Evolutionary conservation across 1,140 invertebrate genomes (phyloP), one percentile per base, ranked within the genome.

Genomic region (Drosophila parvula): DNA sequence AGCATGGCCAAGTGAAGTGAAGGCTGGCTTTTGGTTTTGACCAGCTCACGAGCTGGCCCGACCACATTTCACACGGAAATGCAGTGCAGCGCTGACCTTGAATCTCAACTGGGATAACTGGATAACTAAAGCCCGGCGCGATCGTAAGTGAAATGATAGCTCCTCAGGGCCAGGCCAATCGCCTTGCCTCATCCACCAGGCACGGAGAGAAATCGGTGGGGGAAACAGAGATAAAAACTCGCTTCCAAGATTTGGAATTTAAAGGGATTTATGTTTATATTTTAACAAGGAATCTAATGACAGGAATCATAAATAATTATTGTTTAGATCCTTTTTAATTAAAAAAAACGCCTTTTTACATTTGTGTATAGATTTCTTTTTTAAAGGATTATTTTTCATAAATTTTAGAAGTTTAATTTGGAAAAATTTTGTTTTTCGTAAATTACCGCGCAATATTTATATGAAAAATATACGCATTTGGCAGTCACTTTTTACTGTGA

Each of bases 41-140:
- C 44, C 45, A 32, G 58, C 48, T 38, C 57, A 56, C 44, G 30
- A 78, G 63, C 79, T 86, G 50, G 62, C 58, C 68, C 64, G 73
- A 79, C 83, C 65, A 78, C 83, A 79, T 79, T 85, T 86, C 71
- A 82, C 67, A 88, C 83, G 83, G 83, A 88, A 86, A 88, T 88
- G 79, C 83, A 70, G 22, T 50, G 64, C 36, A 67, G 45, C 43
- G 18, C 60, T 86, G 79, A 86, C 83, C 83, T 86, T 86, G 83
- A 86, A 88, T 86, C 62, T 78, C 30, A 34, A 74, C 65, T 51
- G 74, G 73, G 73, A 74, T 63, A 86, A 76, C 74, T 78, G 79
- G 62, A 67, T 74, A 79, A 62, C 63, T 73, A 60, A 59, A 30
- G 44, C 43, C 18, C 36, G 47, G 58, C 41, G 58, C 41, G 61